Evolutionary conservation across 2,113 vertebrate genomes (phyloP).

Genomic region (human): DNA sequence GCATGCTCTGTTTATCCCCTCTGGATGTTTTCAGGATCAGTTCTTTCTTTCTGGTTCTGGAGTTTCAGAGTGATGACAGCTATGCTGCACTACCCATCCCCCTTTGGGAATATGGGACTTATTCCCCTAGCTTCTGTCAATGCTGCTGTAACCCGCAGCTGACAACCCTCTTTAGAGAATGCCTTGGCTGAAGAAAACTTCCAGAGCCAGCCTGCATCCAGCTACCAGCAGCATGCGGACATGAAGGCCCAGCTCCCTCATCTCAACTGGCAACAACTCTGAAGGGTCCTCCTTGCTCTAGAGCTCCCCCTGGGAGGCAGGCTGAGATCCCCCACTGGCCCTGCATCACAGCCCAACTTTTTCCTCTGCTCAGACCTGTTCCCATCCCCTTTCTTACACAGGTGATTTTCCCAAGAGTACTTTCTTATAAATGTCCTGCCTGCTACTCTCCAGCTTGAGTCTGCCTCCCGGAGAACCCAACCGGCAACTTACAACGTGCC

Average conservation of each 20-base stretch:
- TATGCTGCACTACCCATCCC: background rate
- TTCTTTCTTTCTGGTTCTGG: background rate
- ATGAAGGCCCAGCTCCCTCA: background rate
- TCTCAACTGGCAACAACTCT: background rate
- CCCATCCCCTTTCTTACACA: background rate
- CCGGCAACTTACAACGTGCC: background rate
- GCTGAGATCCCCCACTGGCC: background rate
- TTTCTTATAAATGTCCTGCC: background rate
- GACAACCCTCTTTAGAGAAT: background rate
- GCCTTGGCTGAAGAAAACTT: background rate
- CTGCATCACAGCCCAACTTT: background rate
- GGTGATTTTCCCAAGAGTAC: background rate
- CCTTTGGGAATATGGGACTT: background rate
- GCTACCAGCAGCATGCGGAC: background rate
- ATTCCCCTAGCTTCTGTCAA: background rate
- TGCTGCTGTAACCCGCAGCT: background rate
- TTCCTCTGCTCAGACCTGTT: background rate
- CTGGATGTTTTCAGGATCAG: background rate
- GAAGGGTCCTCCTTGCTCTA: background rate
- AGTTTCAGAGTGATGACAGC: background rate
- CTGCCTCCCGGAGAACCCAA: background rate
- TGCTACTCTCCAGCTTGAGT: background rate
- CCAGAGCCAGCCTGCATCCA: background rate
- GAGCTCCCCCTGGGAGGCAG: background rate
- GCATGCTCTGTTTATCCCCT: background rate